Evolutionary conservation across 1,140 invertebrate genomes (phyloP), one percentile per base, ranked within the genome.

Genomic region (Chironomus tepperi): DNA sequence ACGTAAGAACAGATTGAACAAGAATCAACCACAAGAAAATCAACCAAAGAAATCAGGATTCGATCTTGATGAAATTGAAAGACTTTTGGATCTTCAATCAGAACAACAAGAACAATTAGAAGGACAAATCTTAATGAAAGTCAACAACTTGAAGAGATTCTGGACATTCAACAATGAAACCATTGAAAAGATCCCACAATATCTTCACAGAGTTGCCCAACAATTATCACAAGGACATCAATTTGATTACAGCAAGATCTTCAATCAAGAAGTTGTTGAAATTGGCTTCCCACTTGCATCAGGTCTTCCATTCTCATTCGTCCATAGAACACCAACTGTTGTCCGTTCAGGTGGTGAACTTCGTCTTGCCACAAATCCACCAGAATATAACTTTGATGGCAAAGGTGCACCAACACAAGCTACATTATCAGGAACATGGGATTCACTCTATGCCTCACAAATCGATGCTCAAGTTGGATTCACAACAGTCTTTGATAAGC

Each of bases 221-320:
- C 78, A 80, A 47, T 75, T 87, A 0, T 79, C 77, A 16, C 77
- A 85, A 2, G 87, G 86, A 15, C 77, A 83, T 15, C 77, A 82
- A 74, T 81, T 85, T 73, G 84, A 87, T 77, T 85, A 85, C 79
- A 88, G 84, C 24, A 88, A 87, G 77, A 77, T 89, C 1, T 77
- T 82, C 10, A 86, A 85, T 74, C 79, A 83, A 12, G 83, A 85
- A 65, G 82, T 86, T 73, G 77, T 87, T 1, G 84, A 84, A 1
- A 78, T 90, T 1, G 86, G 86, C 79, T 89, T 90, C 83, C 89
- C 90, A 1, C 85, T 87, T 12, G 87, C 86, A 76, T 87, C 84
- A 75, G 90, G 90, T 79, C 82, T 91, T 73, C 89, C 89, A 21
- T 89, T 89, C 77, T 79, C 87, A 70, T 89, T 84, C 80, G 86